Evolutionary conservation across 2,888 invertebrate species (phyloP), one percentile per base, ranked within the genome.

Genomic region (Cheilosia urbana): DNA sequence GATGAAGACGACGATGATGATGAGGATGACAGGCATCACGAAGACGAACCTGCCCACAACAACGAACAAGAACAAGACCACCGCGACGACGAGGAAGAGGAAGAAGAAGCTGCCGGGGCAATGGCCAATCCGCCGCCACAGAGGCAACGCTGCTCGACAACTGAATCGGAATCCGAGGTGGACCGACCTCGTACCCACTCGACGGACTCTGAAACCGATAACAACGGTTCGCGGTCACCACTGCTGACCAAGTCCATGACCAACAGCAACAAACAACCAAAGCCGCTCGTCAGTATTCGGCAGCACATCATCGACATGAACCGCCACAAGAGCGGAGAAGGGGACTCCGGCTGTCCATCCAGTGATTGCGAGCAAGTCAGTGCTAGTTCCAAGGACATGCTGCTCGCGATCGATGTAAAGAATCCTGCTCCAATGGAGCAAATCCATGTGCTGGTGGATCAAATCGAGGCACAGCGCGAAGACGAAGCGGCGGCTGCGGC

Each of bases 151-250:
- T 83, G 79, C 49, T 88, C 88, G 2, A 87, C 85, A 65, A 88
- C 88, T 1, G 88, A 88, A 85, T 89, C 88, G 19, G 89, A 89
- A 65, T 89, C 89, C 0, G 89, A 89, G 19, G 66, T 87, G 1
- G 89, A 89, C 40, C 88, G 90, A 72, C 88, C 89, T 17, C 89
- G 89, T 21, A 88, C 89, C 65, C 90, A 90, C 83, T 91, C 90
- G 91, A 95, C 95, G 27, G 94, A 94, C 87, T 93, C 93, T 2
- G 96, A 96, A 90, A 95, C 94, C 9, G 95, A 95, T 89, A 95
- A 95, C 89, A 95, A 94, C 89, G 95, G 95, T 0, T 95, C 95
- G 2, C 93, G 95, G 42, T 96, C 96, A 1, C 96, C 96, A 0
- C 90, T 96, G 69, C 92, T 96, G 13, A 94, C 95, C 83, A 81